These are phyloP conservation scores for Zygothrica quintamaculata DNA, from an alignment of 2,888 invertebrate genomes.

Conservation along the genomic window DNA sequence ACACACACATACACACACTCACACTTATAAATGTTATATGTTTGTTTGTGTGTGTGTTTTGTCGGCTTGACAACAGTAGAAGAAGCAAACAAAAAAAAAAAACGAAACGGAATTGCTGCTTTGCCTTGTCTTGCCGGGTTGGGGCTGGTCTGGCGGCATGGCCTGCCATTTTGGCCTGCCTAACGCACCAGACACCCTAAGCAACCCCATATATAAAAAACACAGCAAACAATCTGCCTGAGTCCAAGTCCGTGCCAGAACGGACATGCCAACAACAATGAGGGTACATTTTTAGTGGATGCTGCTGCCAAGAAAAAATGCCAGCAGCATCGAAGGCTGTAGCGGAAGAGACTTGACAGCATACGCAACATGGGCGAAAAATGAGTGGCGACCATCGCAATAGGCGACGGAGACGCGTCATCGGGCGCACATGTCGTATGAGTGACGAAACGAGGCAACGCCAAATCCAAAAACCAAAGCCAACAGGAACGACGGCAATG, in stretches of 20 bases:
- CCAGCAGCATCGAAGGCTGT: conserved; percentile 58
- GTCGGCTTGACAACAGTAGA: conserved; percentile 74
- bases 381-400: conserved; percentile 64
- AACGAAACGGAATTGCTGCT: conserved; percentile 70
- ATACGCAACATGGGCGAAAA: conserved; percentile 80
- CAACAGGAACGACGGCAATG: too few relatives aligned
- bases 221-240: conserved; percentile 51
- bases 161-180: conserved; percentile 31
- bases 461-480: conserved; percentile 21
- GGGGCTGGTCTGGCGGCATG: conserved; percentile 31
- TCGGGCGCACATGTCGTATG: conserved; percentile 70
- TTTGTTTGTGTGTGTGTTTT: conserved; percentile 43
- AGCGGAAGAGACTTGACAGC: conserved; percentile 78
- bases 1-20: conserved; percentile 37
- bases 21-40: conserved; percentile 21
- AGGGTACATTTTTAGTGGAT: conserved; percentile 46
- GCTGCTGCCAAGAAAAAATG: conserved; percentile 59
- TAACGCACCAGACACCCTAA: conserved; percentile 36
- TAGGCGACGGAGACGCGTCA: conserved; percentile 46
- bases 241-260: conserved; percentile 73
- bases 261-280: conserved; percentile 75
- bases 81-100: conserved; percentile 30
- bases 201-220: conserved; percentile 12
- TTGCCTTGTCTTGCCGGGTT: too few relatives aligned
- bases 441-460: conserved; percentile 65